Evolutionary conservation across 2,113 vertebrate genomes (phyloP), one percentile per base, ranked within the genome.

Genomic region (Saguinus midas): DNA sequence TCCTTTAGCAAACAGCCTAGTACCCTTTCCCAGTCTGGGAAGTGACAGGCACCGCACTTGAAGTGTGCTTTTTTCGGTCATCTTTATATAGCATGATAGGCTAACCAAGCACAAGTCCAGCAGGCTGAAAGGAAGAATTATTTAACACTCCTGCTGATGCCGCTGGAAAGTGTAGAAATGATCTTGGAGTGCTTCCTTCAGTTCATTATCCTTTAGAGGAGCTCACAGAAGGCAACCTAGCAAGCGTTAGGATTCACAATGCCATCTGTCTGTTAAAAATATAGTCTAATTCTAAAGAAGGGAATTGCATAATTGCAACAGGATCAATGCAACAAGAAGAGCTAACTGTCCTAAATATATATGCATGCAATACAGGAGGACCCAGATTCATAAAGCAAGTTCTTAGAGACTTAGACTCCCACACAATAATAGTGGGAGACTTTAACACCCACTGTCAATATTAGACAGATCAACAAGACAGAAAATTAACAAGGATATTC

Each of bases 51-150:
- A 76, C 76, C 29, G 91, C n/a, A 91, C 58, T 68, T 78, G 40
- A 91, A 80, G n/a, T 32, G 45, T 79, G 78, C 57, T 97, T 93
- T 95, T 64, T 68, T 29, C 52, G 57, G 43, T 52, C 40, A 7
- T 52, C 91, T 95, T 97, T 97, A 90, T 96, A 93, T 84, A 96
- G 72, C 57, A 72, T 66, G 79, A 95, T 93, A 95, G 91, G 72
- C 89, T 80, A 95, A 92, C 81, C 85, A 83, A 89, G 61, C 50
- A 68, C 75, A 93, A 66, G 76, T 12, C 84, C 61, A 95, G 25
- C 94, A 95, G 78, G 81, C 93, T 91, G 68, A 87, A 89, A 90
- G 70, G 92, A 81, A 96, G 94, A 94, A 93, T 92, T 93, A 91
- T 73, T 91, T 96, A 57, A 83, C 93, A 93, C 37, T 83, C 91